These are phyloP conservation scores for Bos indicus DNA, from an alignment of 2,113 vertebrate genomes.

Conservation along the genomic window DNA sequence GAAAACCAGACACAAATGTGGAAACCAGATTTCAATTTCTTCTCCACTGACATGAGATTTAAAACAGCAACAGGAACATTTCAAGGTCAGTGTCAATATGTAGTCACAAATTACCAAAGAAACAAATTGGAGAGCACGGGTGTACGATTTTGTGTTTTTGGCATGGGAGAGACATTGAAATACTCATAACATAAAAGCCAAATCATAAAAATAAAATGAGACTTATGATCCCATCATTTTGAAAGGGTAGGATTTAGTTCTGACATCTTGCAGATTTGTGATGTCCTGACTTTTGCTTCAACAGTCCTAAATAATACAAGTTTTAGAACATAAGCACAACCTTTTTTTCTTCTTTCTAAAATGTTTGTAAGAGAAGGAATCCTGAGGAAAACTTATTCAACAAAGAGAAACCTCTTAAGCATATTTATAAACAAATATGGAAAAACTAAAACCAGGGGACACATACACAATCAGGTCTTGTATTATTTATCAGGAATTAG, in stretches of 20 bases:
- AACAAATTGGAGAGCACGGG: conserved; percentile 39
- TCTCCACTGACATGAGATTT: conserved; percentile 54
- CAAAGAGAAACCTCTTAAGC: conserved; percentile 40
- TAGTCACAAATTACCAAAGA: conserved; percentile 49
- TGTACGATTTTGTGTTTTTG: conserved; percentile 4
- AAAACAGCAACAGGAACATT: conserved; percentile 56
- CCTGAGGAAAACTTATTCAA: conserved; percentile 44
- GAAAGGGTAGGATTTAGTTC: conserved; percentile 32
- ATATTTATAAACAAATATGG: conserved; percentile 38
- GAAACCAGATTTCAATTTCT: conserved; percentile 65
- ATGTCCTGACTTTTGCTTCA: conserved; percentile 55
- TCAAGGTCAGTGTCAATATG: conserved; percentile 43
- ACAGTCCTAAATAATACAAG: conserved; percentile 52
- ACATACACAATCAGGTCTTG: background rate
- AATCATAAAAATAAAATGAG: conserved; percentile 62
- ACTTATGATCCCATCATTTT: conserved; percentile 50
- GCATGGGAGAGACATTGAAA: background rate
- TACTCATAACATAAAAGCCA: conserved; percentile 38
- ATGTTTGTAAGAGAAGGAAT: conserved; percentile 50
- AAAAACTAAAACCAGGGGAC: conserved; percentile 7
- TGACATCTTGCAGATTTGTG: conserved; percentile 62
- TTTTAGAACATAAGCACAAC: background rate
- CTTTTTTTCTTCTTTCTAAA: background rate
- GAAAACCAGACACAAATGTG: conserved; percentile 51
- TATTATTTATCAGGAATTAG: conserved; percentile 17